Evolutionary conservation across 2,888 invertebrate species (phyloP).

Genomic region (Drosophila flavopinicola): DNA sequence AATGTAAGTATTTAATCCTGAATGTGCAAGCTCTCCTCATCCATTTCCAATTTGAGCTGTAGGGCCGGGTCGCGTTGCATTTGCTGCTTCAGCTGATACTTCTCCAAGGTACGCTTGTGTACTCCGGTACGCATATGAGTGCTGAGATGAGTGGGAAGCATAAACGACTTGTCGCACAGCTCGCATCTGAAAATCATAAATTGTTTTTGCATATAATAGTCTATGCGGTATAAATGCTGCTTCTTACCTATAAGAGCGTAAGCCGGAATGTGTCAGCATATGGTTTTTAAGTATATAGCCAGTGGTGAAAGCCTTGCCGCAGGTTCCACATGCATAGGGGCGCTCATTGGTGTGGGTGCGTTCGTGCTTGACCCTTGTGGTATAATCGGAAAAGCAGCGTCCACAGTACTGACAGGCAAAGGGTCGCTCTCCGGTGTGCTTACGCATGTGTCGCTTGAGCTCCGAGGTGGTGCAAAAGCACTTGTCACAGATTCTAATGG

Average conservation of each 20-base stretch:
- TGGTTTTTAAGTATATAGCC: slow-evolving; percentile 73
- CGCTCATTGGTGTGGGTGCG: slow-evolving; percentile 79
- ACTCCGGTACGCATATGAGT: slow-evolving; percentile 72
- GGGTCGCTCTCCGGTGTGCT: slow-evolving; percentile 70
- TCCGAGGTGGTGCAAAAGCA: slow-evolving; percentile 74
- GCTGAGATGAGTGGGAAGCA: slow-evolving; percentile 72
- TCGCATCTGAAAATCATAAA: slow-evolving; percentile 52
- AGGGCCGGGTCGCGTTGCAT: slow-evolving; percentile 57
- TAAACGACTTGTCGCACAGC: slow-evolving; percentile 72
- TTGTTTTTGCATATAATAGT: too few species aligned
- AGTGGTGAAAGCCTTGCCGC: slow-evolving; percentile 76
- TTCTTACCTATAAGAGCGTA: slow-evolving; percentile 67
- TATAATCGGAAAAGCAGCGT: slow-evolving; percentile 69
- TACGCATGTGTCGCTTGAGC: slow-evolving; percentile 72
- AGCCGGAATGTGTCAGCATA: slow-evolving; percentile 71
- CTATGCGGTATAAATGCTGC: fast-evolving
- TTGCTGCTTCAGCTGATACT: slow-evolving; percentile 63
- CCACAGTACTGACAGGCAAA: slow-evolving; percentile 74
- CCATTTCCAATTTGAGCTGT: slow-evolving; percentile 68
- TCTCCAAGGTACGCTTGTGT: slow-evolving; percentile 71
- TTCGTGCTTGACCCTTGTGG: slow-evolving; percentile 69
- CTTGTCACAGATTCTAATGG: slow-evolving; percentile 67
- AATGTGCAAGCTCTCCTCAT: slow-evolving; percentile 67
- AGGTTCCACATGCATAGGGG: slow-evolving; percentile 69
- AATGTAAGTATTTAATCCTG: slow-evolving; percentile 49